phyloP scores from a whole-genome alignment of 2,888 invertebrate species.

The Matsumyia berberina region DNA sequence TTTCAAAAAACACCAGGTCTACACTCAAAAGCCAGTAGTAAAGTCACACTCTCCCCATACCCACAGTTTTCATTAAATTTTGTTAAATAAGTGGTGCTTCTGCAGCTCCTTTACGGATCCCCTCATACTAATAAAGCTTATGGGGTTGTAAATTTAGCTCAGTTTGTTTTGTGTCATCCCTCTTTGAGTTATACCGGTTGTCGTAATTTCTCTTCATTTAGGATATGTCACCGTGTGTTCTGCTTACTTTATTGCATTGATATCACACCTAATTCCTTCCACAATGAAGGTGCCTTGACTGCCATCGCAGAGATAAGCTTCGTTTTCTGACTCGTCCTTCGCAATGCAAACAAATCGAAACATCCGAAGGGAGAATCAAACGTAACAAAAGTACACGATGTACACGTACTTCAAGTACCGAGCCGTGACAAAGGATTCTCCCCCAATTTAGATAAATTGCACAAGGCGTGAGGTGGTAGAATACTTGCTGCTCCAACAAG shows the following conservation, averaged over 20 bases:
- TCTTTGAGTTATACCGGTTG: constrained; percentile 15
- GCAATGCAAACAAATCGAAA: constrained; percentile 67
- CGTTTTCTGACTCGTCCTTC: constrained; percentile 13
- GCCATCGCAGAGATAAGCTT: constrained; percentile 59
- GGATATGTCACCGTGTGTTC: constrained; percentile 36
- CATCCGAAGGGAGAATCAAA: constrained; percentile 52
- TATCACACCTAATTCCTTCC: constrained; percentile 41
- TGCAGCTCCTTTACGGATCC: not conserved
- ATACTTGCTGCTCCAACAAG: constrained; percentile 16
- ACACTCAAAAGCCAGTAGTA: too few species aligned
- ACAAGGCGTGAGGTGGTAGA: constrained; percentile 46
- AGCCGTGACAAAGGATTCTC: constrained; percentile 61
- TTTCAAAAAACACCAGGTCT: too few species aligned
- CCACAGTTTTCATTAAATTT: not conserved
- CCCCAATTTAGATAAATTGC: constrained; percentile 59
- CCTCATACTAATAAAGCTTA: constrained; percentile 1
- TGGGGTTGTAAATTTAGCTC: constrained; percentile 2
- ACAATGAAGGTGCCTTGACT: constrained; percentile 22
- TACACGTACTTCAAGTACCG: constrained; percentile 59
- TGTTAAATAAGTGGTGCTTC: not conserved
- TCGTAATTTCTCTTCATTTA: constrained; percentile 64
- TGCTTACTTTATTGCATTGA: constrained; percentile 60
- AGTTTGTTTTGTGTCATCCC: not conserved
- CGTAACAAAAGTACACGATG: constrained; percentile 38
- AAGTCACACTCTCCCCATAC: too few species aligned